phyloP scores from a whole-genome alignment of 2,888 invertebrate species.

The Orchesella flavescens region DNA sequence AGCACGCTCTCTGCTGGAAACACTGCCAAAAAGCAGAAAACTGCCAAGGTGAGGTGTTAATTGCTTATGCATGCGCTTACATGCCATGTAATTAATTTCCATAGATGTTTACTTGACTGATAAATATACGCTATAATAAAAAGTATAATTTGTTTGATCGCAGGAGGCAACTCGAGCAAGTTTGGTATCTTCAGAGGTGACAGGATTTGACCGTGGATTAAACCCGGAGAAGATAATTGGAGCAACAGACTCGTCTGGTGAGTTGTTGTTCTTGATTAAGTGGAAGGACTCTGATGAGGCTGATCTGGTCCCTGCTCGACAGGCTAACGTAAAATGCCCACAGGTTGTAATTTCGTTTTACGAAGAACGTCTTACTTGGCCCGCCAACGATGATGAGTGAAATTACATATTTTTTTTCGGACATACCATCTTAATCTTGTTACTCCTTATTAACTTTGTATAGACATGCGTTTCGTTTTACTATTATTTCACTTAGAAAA shows the following conservation, averaged over 20 bases:
- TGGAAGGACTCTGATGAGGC: constrained; percentile 95
- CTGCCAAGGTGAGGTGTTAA: constrained; percentile 43
- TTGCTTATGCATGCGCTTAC: too few species aligned
- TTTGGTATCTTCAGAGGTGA: constrained; percentile 69
- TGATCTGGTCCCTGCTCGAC: constrained; percentile 91
- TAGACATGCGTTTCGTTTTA: too few species aligned
- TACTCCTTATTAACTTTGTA: too few species aligned
- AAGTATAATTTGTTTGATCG: background rate
- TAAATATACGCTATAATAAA: background rate
- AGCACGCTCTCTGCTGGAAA: background rate
- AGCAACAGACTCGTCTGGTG: constrained; percentile 76
- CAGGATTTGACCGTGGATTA: constrained; percentile 76
- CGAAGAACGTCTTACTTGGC: constrained; percentile 96
- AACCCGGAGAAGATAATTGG: constrained; percentile 77
- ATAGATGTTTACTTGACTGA: too few species aligned
- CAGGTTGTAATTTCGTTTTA: constrained; percentile 97
- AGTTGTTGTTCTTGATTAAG: constrained; percentile 72
- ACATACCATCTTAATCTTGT: too few species aligned
- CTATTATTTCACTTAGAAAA: too few species aligned
- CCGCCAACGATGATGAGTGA: constrained; percentile 83
- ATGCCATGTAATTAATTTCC: too few species aligned
- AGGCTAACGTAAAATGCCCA: constrained; percentile 93
- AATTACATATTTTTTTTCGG: constrained; percentile 76
- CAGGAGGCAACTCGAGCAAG: background rate
- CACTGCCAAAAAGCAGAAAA: constrained; percentile 45